phyloP scores from a whole-genome alignment of 2,797 vertebrate species.

The Phrynocephalus vlangalii region DNA sequence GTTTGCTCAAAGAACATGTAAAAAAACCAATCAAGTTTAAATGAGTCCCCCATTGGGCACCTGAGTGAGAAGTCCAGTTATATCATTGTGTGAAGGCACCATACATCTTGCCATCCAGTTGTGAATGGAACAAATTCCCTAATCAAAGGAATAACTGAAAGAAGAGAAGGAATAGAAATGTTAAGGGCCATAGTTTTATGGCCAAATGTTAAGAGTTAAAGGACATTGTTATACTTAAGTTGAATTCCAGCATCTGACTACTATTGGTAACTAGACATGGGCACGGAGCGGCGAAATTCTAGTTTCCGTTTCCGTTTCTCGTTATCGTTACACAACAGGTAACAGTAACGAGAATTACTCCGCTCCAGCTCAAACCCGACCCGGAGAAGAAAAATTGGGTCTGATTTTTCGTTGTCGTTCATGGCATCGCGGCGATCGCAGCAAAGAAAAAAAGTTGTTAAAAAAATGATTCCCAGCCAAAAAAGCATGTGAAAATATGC shows the following conservation, averaged over 20 bases:
- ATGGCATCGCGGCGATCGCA: too few species aligned
- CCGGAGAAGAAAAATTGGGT: too few species aligned
- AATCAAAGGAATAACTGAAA: not conserved
- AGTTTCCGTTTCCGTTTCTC: too few species aligned
- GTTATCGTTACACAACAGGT: too few species aligned
- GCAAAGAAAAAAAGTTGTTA: too few species aligned
- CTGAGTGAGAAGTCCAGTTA: conserved; percentile 42
- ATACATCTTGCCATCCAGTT: conserved; percentile 1
- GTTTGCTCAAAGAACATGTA: conserved; percentile 24
- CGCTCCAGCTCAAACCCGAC: too few species aligned
- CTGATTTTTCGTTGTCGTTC: too few species aligned
- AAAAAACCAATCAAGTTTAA: conserved; percentile 22
- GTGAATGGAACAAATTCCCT: conserved; percentile 9
- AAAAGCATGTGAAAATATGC: too few species aligned
- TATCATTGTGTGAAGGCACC: conserved; percentile 30
- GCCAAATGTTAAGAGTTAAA: not conserved
- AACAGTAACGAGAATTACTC: too few species aligned
- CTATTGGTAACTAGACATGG: not conserved
- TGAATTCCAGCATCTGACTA: not conserved
- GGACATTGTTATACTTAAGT: conserved; percentile 13
- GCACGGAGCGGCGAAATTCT: too few species aligned
- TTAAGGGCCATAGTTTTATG: not conserved
- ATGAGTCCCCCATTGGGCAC: conserved; percentile 1
- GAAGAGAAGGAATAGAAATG: fast-evolving
- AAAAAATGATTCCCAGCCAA: too few species aligned